These are phyloP conservation scores for Euleptes europaea DNA, from an alignment of 2,113 vertebrate genomes.

Conservation along the genomic window DNA sequence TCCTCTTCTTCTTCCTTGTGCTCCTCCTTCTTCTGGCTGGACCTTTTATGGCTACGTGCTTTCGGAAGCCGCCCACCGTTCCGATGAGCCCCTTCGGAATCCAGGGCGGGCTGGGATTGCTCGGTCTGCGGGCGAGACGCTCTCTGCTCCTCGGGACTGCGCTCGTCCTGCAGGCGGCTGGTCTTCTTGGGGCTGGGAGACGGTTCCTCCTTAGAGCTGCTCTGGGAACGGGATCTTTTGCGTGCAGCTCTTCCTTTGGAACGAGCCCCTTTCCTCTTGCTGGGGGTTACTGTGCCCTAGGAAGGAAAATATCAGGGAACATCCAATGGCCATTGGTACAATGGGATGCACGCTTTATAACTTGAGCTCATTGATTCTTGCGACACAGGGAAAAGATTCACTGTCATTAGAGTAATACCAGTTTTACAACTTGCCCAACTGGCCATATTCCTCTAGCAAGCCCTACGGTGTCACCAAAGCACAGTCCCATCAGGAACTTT, in stretches of 20 bases:
- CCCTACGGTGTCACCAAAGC: no score
- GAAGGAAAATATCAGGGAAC: neutral
- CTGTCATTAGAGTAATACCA: neutral
- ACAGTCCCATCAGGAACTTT: no score
- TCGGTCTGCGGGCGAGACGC: constrained; percentile 22
- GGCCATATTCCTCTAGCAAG: neutral
- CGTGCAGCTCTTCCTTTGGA: constrained; percentile 32
- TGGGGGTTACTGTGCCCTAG: constrained; percentile 42
- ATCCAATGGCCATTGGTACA: neutral
- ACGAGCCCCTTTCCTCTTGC: constrained; percentile 63
- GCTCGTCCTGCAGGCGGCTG: constrained; percentile 44
- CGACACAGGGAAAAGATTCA: neutral
- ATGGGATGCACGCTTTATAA: neutral
- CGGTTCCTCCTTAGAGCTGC: neutral
- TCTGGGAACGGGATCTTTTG: constrained; percentile 54
- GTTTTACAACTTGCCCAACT: neutral
- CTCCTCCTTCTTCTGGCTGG: constrained; percentile 52
- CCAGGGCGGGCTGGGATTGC: constrained; percentile 21
- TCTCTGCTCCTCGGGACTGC: constrained; percentile 48
- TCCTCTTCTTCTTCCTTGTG: constrained; percentile 57
- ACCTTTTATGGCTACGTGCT: constrained; percentile 59
- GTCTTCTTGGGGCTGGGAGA: constrained; percentile 48
- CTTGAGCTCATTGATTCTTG: neutral
- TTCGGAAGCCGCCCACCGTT: constrained; percentile 57
- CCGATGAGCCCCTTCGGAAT: constrained; percentile 40